Evolutionary conservation across 2,797 vertebrate genomes (phyloP), one percentile per base, ranked within the genome.

Genomic region (Eptatretus atami): DNA sequence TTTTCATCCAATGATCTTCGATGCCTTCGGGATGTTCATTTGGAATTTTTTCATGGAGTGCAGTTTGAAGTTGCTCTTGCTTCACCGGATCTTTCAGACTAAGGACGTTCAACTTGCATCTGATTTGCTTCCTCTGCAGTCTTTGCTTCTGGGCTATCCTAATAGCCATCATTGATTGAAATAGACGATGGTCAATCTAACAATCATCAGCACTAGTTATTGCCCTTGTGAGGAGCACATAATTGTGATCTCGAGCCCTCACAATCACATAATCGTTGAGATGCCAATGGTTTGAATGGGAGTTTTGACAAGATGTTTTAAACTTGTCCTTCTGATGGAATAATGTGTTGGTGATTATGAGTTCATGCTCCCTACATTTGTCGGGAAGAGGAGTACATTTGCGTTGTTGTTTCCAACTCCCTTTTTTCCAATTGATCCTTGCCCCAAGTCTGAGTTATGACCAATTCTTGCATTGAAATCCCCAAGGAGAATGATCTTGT

Each of bases 301-400:
- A 19, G 19, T 60, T 14, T 19, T 14, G 8, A 6, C 55, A 60
- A 6, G 55, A 60, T 60, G 55, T 6, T 60, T 60, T 60, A 19
- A 60, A 60, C 19, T 60, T 19, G 55, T 60, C 19, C 19, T 60
- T 60, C 55, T 60, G 55, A 60, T 60, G 19, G 55, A 6, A 60
- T 6, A 60, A 19, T 60, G 55, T 60, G 55, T 60, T 60, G 55
- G 55, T 60, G 55, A 60, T 60, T 14, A 60, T 60, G 55, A 60
- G 55, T 6, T 60, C 55, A 60, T 19, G 8, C 19, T 60, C 55
- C 55, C 14, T 6, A 60, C 8, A 60, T 60, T 60, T 60, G 55
- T 14, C 9, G 14, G 14, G 55, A 60, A 14, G 9, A 14, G 9
- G 19, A 60, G 14, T 60, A 14, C 55, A 60, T 60, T 60, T 60